These are phyloP conservation scores for Prunella strophiata DNA, from an alignment of 2,797 vertebrate species.

Conservation along the genomic window DNA sequence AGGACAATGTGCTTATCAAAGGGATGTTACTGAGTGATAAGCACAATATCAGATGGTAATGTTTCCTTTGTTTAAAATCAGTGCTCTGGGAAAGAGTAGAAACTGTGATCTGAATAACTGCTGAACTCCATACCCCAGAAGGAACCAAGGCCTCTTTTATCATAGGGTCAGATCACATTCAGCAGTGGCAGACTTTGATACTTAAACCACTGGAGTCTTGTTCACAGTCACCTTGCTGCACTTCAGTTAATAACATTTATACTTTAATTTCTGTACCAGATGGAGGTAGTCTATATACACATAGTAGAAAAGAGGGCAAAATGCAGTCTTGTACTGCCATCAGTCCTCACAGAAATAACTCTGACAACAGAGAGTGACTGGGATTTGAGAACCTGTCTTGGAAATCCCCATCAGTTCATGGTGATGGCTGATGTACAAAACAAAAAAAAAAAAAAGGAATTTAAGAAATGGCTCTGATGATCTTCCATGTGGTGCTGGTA, in stretches of 20 bases:
- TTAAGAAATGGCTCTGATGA: background rate
- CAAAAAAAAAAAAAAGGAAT: background rate
- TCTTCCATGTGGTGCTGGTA: background rate
- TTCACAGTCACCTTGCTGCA: background rate
- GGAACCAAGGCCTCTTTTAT: conserved; percentile 25
- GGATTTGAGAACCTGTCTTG: background rate
- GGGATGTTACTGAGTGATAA: background rate
- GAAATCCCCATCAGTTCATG: background rate
- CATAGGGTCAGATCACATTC: background rate
- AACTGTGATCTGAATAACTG: conserved; percentile 28
- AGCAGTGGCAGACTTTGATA: conserved; percentile 25
- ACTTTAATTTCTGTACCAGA: conserved; percentile 31
- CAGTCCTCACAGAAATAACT: background rate
- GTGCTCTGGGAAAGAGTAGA: background rate
- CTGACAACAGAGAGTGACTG: background rate
- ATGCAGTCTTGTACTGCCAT: background rate
- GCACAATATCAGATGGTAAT: background rate
- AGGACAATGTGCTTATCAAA: background rate
- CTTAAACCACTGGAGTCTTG: conserved; percentile 4
- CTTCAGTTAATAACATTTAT: background rate
- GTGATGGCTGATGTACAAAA: background rate
- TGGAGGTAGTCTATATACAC: background rate
- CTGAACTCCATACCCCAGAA: background rate
- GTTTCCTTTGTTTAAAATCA: conserved; percentile 16
- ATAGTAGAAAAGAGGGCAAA: background rate